These are phyloP conservation scores for Eumerus sabulonum DNA, from an alignment of 2,888 invertebrate genomes.

Conservation along the genomic window DNA sequence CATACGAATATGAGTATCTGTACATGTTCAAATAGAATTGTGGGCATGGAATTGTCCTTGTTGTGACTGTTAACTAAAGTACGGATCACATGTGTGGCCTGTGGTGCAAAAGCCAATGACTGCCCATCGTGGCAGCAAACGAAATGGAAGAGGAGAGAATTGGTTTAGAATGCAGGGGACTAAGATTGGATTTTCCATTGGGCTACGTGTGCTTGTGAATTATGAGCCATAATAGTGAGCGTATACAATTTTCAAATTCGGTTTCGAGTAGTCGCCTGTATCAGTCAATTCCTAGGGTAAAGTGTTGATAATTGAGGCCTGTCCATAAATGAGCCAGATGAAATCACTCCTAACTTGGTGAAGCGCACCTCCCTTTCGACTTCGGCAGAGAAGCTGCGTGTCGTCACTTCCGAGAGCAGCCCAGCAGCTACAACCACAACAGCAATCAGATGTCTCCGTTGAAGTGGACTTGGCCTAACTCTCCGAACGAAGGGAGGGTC, in stretches of 20 bases:
- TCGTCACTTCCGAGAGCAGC: too few relatives aligned
- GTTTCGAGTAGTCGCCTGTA: conserved; percentile 37
- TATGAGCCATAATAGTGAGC: conserved; percentile 34
- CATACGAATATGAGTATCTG: conserved; percentile 10
- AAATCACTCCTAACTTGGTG: too few relatives aligned
- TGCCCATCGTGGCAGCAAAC: conserved; percentile 10
- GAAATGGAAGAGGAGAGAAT: conserved; percentile 2
- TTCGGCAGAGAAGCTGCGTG: too few relatives aligned
- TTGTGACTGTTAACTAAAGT: conserved; percentile 6
- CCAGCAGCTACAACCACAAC: too few relatives aligned
- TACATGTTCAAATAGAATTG: conserved; percentile 31
- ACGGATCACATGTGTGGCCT: too few relatives aligned
- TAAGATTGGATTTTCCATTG: conserved; percentile 12
- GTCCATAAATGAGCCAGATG: too few relatives aligned
- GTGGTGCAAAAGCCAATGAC: too few relatives aligned
- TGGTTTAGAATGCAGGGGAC: conserved; percentile 27
- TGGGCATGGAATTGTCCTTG: background rate
- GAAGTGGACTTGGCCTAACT: too few relatives aligned
- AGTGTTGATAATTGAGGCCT: too few relatives aligned
- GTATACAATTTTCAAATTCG: conserved; percentile 26
- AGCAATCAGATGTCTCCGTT: too few relatives aligned
- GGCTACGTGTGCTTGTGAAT: conserved; percentile 8
- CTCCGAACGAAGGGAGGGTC: too few relatives aligned
- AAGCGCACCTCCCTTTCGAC: too few relatives aligned
- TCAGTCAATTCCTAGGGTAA: conserved; percentile 27